Conservation (phyloP, 1,140 invertebrate genomes). For the Pseudomyrmex concolor region DNA sequence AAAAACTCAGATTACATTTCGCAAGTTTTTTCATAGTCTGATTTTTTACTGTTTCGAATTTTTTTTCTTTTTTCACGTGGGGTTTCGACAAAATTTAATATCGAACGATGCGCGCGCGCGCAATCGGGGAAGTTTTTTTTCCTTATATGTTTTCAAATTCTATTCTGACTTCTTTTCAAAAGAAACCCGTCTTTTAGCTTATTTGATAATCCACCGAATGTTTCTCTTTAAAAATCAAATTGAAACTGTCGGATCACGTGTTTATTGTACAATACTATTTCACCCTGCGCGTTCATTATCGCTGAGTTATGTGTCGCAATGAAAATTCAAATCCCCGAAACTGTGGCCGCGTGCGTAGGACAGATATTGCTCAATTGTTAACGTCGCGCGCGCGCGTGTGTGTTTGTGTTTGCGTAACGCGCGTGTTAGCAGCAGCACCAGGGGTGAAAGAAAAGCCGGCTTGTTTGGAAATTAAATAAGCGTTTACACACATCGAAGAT, state of each 20-base stretch:
- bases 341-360: constrained; percentile 26
- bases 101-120: background rate
- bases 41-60: too few relatives aligned
- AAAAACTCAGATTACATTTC: constrained; percentile 8
- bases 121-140: background rate
- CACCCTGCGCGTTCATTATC: background rate
- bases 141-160: too few relatives aligned
- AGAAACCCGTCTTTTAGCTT: background rate
- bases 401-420: background rate
- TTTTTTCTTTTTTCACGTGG: too few relatives aligned
- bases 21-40: too few relatives aligned
- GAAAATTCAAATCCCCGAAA: constrained; percentile 39
- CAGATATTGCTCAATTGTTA: constrained; percentile 30
- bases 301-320: constrained; percentile 7
- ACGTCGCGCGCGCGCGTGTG: background rate
- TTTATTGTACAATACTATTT: background rate
- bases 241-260: background rate
- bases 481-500: background rate
- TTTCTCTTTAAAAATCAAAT: background rate
- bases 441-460: background rate
- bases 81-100: too few relatives aligned
- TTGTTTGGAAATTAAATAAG: constrained; percentile 46
- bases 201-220: background rate
- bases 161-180: too few relatives aligned
- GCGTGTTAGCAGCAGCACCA: background rate